Evolutionary conservation across 2,888 invertebrate genomes (phyloP).

Genomic region (Anodontia alba): DNA sequence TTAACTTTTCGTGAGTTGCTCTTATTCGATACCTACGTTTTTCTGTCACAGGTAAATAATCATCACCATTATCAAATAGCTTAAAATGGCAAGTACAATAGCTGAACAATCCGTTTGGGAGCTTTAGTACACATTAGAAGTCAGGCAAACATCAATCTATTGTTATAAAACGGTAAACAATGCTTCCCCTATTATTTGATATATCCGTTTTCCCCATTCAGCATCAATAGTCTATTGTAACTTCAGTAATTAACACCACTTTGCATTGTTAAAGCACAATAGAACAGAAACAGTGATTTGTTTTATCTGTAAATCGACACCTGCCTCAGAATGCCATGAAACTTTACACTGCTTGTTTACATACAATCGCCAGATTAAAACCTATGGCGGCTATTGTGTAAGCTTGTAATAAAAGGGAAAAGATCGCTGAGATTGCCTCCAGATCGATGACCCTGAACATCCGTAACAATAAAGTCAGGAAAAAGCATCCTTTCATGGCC

Average conservation of each 20-base stretch:
- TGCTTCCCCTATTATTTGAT: slow-evolving; percentile 15
- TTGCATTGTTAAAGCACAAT: slow-evolving; percentile 70
- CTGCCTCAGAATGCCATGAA: slow-evolving; percentile 53
- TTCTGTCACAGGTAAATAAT: background rate
- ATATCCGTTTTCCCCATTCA: slow-evolving; percentile 17
- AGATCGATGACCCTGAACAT: slow-evolving; percentile 4
- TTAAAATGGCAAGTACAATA: slow-evolving; percentile 9
- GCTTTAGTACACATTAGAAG: slow-evolving; percentile 4
- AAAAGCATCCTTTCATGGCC: slow-evolving; percentile 2
- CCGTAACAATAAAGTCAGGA: background rate
- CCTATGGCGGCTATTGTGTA: slow-evolving; percentile 27
- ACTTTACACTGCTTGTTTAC: slow-evolving; percentile 49
- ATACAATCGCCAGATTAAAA: slow-evolving; percentile 11
- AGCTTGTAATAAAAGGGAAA: slow-evolving; percentile 19
- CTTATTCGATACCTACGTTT: background rate
- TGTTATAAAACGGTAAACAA: slow-evolving; percentile 4
- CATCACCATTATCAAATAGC: slow-evolving; percentile 9
- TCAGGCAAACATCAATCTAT: slow-evolving; percentile 12
- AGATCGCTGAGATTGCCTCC: slow-evolving; percentile 18
- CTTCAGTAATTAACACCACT: slow-evolving; percentile 62
- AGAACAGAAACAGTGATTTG: slow-evolving; percentile 62
- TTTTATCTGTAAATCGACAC: slow-evolving; percentile 51
- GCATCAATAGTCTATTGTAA: slow-evolving; percentile 55
- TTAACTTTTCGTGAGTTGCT: too few relatives aligned
- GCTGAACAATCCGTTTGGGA: background rate